Percentiles rank a stretch among this genome's conserved stretches.
Conservation (phyloP, 2,888 invertebrate species). For the Tyria jacobaeae region DNA sequence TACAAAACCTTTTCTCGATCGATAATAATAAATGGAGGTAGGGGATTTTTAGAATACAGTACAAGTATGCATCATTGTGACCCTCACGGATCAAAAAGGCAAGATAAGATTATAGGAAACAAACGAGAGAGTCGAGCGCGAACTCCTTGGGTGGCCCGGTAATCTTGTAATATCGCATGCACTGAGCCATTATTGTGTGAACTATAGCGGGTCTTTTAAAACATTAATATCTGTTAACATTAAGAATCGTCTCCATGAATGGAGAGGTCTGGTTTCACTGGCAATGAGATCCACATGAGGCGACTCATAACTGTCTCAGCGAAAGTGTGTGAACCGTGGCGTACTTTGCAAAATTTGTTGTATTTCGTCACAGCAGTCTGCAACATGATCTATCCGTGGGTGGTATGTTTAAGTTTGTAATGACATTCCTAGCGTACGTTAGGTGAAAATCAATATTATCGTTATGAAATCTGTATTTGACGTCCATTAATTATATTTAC, state of each 20-base stretch:
- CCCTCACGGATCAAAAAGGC: conserved; percentile 68
- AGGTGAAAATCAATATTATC: conserved; percentile 49
- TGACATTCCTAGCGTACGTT: conserved; percentile 60
- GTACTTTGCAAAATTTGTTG: conserved; percentile 77
- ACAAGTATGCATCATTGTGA: conserved; percentile 39
- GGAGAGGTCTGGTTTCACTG: conserved; percentile 58
- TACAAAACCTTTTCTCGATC: background rate
- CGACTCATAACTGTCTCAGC: conserved; percentile 80
- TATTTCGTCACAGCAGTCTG: conserved; percentile 73
- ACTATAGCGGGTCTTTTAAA: conserved; percentile 45
- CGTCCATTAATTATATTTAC: conserved; percentile 5
- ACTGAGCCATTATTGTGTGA: conserved; percentile 64
- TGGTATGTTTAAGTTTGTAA: conserved; percentile 64
- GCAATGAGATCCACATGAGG: conserved; percentile 48
- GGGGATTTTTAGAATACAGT: conserved; percentile 19
- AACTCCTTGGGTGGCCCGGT: conserved; percentile 76
- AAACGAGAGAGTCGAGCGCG: conserved; percentile 64
- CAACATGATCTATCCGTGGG: conserved; percentile 70
- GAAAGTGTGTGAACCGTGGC: conserved; percentile 79
- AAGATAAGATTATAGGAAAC: conserved; percentile 79
- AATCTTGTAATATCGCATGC: conserved; percentile 59
- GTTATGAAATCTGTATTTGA: conserved; percentile 6
- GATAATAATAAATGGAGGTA: conserved; percentile 1
- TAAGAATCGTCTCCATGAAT: conserved; percentile 39
- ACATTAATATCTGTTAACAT: conserved; percentile 41